Base-by-base conservation (phyloP, 2,888 invertebrate genomes). In the Dryobota labecula region DNA sequence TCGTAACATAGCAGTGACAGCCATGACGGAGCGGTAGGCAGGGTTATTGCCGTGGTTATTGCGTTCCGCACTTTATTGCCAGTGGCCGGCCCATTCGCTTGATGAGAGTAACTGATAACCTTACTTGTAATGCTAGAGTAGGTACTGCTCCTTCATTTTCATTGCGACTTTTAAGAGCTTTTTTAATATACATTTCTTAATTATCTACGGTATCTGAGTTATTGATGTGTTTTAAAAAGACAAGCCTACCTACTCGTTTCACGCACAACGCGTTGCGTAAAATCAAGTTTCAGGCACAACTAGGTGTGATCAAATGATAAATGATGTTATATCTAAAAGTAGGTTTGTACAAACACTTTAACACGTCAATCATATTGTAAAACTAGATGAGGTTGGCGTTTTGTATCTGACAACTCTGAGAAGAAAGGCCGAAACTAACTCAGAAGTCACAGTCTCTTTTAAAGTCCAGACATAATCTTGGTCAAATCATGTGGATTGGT, bases 21-120 rank as follows among this genome's bases (percentile, higher is more conserved):
- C 24, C 51, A 38, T 60, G 73, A 64, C 45, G 53, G 72, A 57
- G 67, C 15, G 76, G 65, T 69, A 58, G 65, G 62, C 80, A 64
- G 49, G 33, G 62, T 64, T 82, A 82, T 81, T 74, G 75, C 80
- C 80, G 60, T 45, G 33, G 62, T 64, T 82, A 82, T 81, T 74
- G 75, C 80, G 62, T 74, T 41, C 60, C 62, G 33, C 43, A 30
- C 58, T 81, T 82, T 82, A 81, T 81, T 82, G 57, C 75, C 24
- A 24, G 33, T n/a, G 66, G 38, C 36, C 79, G 18, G 27, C 54
- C 54, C 70, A 81, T 78, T 66, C 27, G 9, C 62, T 56, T 69
- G 54, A 78, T 77, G 78, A 61, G 61, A 70, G 56, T 65, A 60
- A 74, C 62, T 70, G 67, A 70, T 73, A 53, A 62, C 54, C 43